phyloP scores from a whole-genome alignment of 2,888 invertebrate species.

The Cheilosia grossa region DNA sequence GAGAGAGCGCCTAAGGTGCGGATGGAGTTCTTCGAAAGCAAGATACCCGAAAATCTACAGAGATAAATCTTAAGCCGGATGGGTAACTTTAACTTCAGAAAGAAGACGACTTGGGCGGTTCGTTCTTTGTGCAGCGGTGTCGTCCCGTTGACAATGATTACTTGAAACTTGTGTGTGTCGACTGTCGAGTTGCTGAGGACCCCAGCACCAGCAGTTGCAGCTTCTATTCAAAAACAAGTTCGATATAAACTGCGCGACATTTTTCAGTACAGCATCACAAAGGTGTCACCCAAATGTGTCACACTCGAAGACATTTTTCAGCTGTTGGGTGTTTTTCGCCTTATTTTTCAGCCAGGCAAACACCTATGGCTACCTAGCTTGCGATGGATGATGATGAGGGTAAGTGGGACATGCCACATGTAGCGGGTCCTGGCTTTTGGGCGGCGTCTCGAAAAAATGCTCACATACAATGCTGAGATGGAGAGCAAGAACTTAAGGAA shows the following conservation, averaged over 20 bases:
- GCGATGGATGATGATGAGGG: slow-evolving; percentile 35
- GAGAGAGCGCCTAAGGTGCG: slow-evolving; percentile 9
- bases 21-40: slow-evolving; percentile 30
- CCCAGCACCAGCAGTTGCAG: neutral
- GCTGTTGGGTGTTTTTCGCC: neutral
- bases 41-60: slow-evolving; percentile 62
- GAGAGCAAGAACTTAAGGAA: too few relatives aligned
- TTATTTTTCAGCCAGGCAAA: neutral
- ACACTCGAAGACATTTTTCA: slow-evolving; percentile 25
- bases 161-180: slow-evolving; percentile 62
- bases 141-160: slow-evolving; percentile 67
- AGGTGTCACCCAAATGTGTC: slow-evolving; percentile 25
- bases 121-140: slow-evolving; percentile 26
- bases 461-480: too few relatives aligned
- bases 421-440: too few relatives aligned
- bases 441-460: too few relatives aligned
- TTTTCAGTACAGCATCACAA: slow-evolving; percentile 43
- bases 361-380: neutral
- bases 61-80: slow-evolving; percentile 69
- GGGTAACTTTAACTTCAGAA: slow-evolving; percentile 39
- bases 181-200: neutral
- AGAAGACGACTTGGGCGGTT: slow-evolving; percentile 8
- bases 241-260: slow-evolving; percentile 59
- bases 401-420: neutral
- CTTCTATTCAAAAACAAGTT: slow-evolving; percentile 34